Evolutionary conservation across 1,140 invertebrate species (phyloP), one percentile per base, ranked within the genome.

Genomic region (Drosophila paulistorum): DNA sequence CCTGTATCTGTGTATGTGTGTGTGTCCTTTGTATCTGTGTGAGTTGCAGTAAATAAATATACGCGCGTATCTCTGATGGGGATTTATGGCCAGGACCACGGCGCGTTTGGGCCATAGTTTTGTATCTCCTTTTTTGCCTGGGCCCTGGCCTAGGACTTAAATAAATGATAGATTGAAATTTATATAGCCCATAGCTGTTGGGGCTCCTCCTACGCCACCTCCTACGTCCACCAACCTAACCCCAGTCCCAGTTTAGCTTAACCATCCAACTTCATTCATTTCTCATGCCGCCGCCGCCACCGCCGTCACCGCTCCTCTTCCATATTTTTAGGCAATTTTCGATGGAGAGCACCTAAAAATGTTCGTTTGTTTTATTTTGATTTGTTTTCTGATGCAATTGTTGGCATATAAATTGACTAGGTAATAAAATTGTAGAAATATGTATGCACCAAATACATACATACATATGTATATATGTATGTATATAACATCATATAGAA

Each of bases 111-210:
- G 65, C 71, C 74, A 70, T 30, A n/a, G 45, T 41, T 39, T 58
- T 77, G 67, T 67, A 77, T 63, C 74, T 72, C 17, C 17, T 51
- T 60, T 65, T 60, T 35, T 61, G 33, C 26, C 59, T 69, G 59
- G 33, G 58, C 42, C 57, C 74, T 76, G 84, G 77, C 84, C 84
- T 87, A 87, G 83, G 83, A 87, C 83, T 87, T 87, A 76, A 87
- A 87, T 87, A 87, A 87, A 87, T 87, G 84, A 87, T 87, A 87
- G 84, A 87, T 87, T 87, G 84, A 87, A 87, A 87, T 87, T 80
- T 87, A 87, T 87, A 89, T 89, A 74, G 77, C 82, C 75, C 71
- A 65, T 77, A 77, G 78, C 63, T 30, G 17, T 26, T 33, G 33
- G 17, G 23, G 45, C 45, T 51, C 54, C 41, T 14, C 20, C 5